Percentiles rank a stretch among this genome's conserved stretches.
phyloP scores from a whole-genome alignment of 2,113 vertebrate genomes.

The Erpornis zantholeuca region DNA sequence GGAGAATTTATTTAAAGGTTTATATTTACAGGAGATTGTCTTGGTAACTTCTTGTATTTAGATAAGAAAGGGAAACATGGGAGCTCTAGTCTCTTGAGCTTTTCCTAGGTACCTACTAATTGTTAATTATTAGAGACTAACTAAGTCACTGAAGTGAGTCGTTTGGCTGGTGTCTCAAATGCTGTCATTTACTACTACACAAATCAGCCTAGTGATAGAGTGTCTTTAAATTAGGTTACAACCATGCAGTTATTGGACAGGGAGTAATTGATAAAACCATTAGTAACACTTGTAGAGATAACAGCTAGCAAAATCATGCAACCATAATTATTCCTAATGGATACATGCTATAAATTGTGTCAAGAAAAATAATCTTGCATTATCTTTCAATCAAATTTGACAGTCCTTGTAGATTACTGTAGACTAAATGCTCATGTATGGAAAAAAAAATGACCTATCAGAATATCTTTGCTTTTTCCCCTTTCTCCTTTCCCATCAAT shows the following conservation, averaged over 20 bases:
- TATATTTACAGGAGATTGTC: neutral
- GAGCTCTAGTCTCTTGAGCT: conserved; percentile 70
- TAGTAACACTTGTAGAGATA: conserved; percentile 99
- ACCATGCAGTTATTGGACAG: conserved; percentile 93
- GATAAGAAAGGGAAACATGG: conserved; percentile 60
- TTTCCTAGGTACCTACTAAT: conserved; percentile 79
- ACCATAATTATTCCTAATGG: conserved; percentile 96
- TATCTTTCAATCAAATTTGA: conserved; percentile 88
- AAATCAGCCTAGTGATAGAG: conserved; percentile 88
- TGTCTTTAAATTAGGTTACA: conserved; percentile 94
- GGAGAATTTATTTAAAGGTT: conserved; percentile 25
- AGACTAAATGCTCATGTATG: conserved; percentile 70
- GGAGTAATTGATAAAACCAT: conserved; percentile 98
- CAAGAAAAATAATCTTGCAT: conserved; percentile 81
- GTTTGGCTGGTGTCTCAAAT: conserved; percentile 84
- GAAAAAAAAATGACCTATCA: conserved; percentile 72
- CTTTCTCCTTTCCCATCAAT: conserved; percentile 38
- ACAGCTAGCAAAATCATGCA: conserved; percentile 94
- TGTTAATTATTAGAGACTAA: conserved; percentile 89
- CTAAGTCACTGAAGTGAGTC: conserved; percentile 85
- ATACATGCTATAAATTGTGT: conserved; percentile 93
- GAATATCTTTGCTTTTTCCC: conserved; percentile 47
- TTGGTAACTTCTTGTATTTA: conserved; percentile 58
- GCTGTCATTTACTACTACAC: conserved; percentile 89
- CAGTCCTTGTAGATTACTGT: conserved; percentile 77